Conservation (phyloP, 2,113 vertebrate genomes). For the Tinamus guttatus region DNA sequence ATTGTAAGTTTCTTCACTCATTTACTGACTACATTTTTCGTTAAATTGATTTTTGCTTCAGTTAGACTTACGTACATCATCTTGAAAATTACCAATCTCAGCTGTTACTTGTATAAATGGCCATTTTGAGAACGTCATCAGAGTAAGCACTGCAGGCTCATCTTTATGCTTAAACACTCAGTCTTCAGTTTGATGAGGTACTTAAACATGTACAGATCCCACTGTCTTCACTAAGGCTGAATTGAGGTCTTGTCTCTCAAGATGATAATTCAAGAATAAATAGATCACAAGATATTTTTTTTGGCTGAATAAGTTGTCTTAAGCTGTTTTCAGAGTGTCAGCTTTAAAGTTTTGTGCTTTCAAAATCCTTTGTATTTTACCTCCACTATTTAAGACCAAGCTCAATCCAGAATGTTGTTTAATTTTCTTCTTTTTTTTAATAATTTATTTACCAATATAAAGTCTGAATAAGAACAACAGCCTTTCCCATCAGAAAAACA, state of each 20-base stretch:
- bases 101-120: not conserved
- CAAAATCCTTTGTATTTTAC: not conserved
- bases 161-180: not conserved
- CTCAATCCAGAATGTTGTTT: not conserved
- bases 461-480: not conserved
- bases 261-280: not conserved
- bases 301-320: not conserved
- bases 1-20: no score
- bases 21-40: no score
- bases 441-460: not conserved
- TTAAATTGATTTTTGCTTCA: not conserved
- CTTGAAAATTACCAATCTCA: not conserved
- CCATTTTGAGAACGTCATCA: not conserved
- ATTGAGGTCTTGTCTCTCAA: not conserved
- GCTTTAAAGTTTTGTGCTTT: not conserved
- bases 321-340: not conserved
- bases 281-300: not conserved
- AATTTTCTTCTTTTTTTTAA: no score
- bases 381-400: not conserved
- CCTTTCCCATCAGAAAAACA: no score
- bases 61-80: not conserved
- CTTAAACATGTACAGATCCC: not conserved
- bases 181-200: not conserved
- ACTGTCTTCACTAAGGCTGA: not conserved
- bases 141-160: not conserved